phyloP scores from a whole-genome alignment of 2,113 vertebrate species.

The Cheilinus undulatus region DNA sequence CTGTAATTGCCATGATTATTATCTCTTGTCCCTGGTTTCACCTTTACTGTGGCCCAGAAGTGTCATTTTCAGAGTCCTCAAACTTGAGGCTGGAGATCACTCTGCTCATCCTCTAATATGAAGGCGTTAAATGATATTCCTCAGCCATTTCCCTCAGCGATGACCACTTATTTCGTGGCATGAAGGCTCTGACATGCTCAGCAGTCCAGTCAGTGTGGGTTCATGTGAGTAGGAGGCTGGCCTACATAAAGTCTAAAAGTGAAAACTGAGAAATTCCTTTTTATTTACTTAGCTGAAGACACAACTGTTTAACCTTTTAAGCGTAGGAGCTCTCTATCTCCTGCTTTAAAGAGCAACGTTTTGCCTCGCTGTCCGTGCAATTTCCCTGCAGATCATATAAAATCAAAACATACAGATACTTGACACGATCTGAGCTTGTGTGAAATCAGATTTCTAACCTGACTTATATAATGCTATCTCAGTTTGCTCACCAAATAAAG shows the following conservation, averaged over 20 bases:
- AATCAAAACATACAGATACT: slow-evolving; percentile 9
- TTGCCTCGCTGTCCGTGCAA: not conserved
- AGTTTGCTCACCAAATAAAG: not conserved
- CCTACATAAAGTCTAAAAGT: slow-evolving; percentile 14
- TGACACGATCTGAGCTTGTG: not conserved
- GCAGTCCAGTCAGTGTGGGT: slow-evolving; percentile 11
- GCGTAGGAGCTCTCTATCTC: not conserved
- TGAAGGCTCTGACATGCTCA: slow-evolving; percentile 11
- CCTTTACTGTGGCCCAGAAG: slow-evolving; percentile 58
- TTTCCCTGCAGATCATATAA: slow-evolving; percentile 2
- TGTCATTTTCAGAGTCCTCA: slow-evolving; percentile 69
- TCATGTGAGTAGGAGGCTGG: slow-evolving; percentile 4
- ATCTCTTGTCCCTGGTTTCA: slow-evolving; percentile 53
- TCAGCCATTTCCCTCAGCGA: slow-evolving; percentile 37
- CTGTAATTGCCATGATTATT: slow-evolving; percentile 64
- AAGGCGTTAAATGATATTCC: slow-evolving; percentile 37
- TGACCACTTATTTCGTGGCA: slow-evolving; percentile 20
- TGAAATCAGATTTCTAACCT: slow-evolving; percentile 19
- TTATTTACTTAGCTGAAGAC: not conserved
- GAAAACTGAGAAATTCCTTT: not conserved
- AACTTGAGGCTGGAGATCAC: slow-evolving; percentile 51
- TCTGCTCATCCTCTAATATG: slow-evolving; percentile 31
- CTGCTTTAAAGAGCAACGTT: not conserved
- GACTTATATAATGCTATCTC: slow-evolving; percentile 25
- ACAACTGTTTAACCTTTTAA: not conserved